Evolutionary conservation across 2,888 invertebrate genomes (phyloP), one percentile per base, ranked within the genome.

Genomic region (Thumatha senex): DNA sequence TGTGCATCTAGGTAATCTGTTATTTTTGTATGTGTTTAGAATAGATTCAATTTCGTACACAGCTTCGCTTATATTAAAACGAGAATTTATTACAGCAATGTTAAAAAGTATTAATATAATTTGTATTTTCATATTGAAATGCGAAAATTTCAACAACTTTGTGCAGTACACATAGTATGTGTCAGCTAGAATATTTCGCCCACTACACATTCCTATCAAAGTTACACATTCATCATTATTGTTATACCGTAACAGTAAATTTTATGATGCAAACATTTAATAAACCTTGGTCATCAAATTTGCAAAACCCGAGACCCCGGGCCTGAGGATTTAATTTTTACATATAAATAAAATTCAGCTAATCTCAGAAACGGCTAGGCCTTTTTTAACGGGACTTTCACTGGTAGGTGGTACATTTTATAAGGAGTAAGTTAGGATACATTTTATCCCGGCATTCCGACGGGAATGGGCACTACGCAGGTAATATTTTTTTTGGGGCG

Each of bases 31-130:
- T 29, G 68, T 63, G 0, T 58, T 63, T 29, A 78, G 52, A 31
- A 77, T 58, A 2, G 56, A 49, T 69, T 76, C 78, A 0, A 78
- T 67, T 68, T 74, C 76, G 7, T 66, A 44, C 9, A 74, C 40
- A 0, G 70, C 73, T 33, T 81, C 74, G 8, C 73, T 76, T 33
- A 79, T 56, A 45, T 78, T 67, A 24, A 31, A 14, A 13, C 57
- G 46, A 2, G 67, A 67, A 29, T 60, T 54, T 1, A 78, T 63
- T 40, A 78, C 0, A 7, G 65, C 40, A 13, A 81, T 48, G 47
- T 77, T 61, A 1, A 80, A 13, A 0, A 47, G 3, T n/a, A 82
- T 11, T 12, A 83, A 12, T 50, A 79, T 24, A 5, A 76, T 14
- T 31, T 72, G 36, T 48, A 40, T 9, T 41, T 66, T 51, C 66